Base-by-base conservation (phyloP, 2,888 invertebrate species). In the Invenusta paracnida region DNA sequence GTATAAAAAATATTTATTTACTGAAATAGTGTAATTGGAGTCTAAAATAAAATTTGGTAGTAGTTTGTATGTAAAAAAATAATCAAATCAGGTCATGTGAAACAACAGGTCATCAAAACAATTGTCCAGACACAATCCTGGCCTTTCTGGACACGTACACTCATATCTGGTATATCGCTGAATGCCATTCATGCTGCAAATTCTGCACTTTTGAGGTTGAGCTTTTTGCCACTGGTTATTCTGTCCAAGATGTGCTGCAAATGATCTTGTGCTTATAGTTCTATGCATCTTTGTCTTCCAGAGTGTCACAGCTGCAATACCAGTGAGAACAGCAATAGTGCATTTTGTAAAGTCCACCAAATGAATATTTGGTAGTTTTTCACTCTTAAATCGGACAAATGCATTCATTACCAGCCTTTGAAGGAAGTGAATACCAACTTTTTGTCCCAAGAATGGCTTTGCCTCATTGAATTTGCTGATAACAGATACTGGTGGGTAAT, bases 351-450 rank as follows among this genome's bases (percentile, higher is more conserved):
- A 30, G n/a, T 82, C 5, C 31, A 11, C 82, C 5, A 82, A 82
- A 5, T 82, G 82, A 82, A 82, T 82, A 82, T 82, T 82, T 29
- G 31, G 11, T 82, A 25, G 23, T 30, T 82, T 82, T 30, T 82
- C 29, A 30, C 5, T 5, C 2, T 17, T 2, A 82, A 30, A 82
- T 29, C 25, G 29, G 31, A 82, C 82, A 82, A 27, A 82, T 11
- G 82, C 82, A 30, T 82, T 82, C 82, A 82, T 82, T 30, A 82
- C 17, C 82, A 82, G 31, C 82, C 82, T 82, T 82, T 82, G 82
- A 5, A 82, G 82, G 31, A 82, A 82, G 29, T 82, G 27, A 29
- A 82, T 82, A 82, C 27, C 82, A 82, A 82, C 29, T 82, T 82
- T 30, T 82, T 82, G 31, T 82, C 82, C 29, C 82, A 82, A 13